Conservation (phyloP, 2,797 vertebrate genomes). For the Falco berigora region DNA sequence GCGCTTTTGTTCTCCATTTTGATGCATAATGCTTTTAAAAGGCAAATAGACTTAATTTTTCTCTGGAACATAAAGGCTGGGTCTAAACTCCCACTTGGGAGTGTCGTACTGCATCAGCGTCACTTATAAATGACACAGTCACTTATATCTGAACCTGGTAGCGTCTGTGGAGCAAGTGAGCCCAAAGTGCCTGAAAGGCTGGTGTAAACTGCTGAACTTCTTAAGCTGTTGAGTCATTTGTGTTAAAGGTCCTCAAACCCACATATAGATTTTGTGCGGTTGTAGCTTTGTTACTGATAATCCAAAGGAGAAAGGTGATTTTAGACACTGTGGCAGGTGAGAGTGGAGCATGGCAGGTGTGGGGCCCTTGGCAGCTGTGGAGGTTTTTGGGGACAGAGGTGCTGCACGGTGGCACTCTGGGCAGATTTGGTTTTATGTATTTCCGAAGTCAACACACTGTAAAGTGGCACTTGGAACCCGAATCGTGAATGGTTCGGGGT, state of each 20-base stretch:
- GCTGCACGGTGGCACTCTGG: rapidly evolving
- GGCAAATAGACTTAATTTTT: not conserved
- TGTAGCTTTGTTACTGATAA: not conserved
- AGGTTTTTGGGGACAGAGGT: not conserved
- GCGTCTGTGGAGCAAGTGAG: rapidly evolving
- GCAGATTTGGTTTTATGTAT: not conserved
- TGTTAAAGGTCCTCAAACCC: not conserved
- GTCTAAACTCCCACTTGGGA: not conserved
- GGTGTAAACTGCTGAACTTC: not conserved
- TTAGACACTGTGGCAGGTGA: rapidly evolving
- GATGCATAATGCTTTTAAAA: not conserved
- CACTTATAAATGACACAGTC: not conserved
- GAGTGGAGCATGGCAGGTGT: rapidly evolving
- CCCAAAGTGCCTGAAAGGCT: rapidly evolving
- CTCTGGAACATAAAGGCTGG: not conserved
- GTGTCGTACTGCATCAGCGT: not conserved
- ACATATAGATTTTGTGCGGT: not conserved
- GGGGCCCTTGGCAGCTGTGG: rapidly evolving
- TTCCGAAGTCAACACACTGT: rapidly evolving
- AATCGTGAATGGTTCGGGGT: rapidly evolving
- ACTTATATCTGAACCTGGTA: not conserved
- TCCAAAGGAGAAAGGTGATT: not conserved
- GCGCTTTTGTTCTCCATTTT: not conserved
- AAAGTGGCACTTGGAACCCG: not conserved
- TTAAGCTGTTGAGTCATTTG: not conserved